Conservation (phyloP, 2,113 vertebrate species). For the cattle (Bos taurus) region DNA sequence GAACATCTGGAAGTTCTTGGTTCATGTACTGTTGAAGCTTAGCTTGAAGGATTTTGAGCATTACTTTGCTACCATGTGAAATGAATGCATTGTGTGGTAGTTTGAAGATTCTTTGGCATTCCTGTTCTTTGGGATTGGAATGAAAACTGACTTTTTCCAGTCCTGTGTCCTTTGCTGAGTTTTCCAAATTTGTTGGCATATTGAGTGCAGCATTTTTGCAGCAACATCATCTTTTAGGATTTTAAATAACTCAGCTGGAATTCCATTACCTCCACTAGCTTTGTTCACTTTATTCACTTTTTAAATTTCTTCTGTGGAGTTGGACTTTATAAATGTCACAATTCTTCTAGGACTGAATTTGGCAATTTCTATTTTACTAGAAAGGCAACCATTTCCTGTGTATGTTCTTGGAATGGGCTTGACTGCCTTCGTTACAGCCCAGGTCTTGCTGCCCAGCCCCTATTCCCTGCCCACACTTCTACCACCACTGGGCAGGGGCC, state of each 20-base stretch:
- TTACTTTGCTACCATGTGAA: not conserved
- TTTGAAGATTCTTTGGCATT: not conserved
- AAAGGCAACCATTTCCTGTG: not conserved
- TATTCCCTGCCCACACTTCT: too few species aligned
- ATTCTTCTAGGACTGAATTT: not conserved
- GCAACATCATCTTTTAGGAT: not conserved
- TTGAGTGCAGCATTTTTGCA: not conserved
- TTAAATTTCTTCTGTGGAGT: not conserved
- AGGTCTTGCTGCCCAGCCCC: not conserved
- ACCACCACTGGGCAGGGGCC: not conserved
- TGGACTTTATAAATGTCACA: not conserved
- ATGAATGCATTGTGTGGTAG: not conserved
- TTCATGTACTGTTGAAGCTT: not conserved
- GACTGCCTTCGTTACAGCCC: not conserved
- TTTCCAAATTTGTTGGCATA: not conserved
- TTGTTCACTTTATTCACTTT: not conserved
- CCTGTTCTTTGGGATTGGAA: not conserved
- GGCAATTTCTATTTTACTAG: not conserved
- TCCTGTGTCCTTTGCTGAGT: not conserved
- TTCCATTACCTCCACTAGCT: not conserved
- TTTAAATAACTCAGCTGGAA: not conserved
- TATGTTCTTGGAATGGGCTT: not conserved
- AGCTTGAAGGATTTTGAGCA: not conserved
- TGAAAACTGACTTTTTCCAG: not conserved
- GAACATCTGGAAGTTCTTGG: not conserved